A percentile compares a stretch with the other conserved stretches of the same genome.
Conservation (phyloP, 1,140 invertebrate species). For the Conus ventricosus region DNA sequence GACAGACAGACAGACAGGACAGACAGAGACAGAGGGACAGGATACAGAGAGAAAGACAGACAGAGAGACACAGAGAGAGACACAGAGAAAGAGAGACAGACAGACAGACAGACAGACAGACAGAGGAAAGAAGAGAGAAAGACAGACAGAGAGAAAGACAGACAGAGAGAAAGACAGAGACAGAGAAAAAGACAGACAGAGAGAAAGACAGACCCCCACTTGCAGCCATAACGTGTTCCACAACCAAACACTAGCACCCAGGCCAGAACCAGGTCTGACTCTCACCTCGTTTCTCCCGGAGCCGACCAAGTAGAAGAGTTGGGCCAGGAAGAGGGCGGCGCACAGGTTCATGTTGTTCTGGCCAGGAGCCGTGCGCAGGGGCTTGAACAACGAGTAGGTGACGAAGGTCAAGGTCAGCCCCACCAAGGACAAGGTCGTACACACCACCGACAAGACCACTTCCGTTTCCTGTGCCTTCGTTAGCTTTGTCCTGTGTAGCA, state of each 20-base stretch:
- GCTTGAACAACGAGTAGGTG: slow-evolving; percentile 71
- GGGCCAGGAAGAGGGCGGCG: slow-evolving; percentile 72
- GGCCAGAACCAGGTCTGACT: not conserved
- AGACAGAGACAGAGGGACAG: too few relatives aligned
- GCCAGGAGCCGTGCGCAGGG: slow-evolving; percentile 75
- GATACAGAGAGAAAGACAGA: too few relatives aligned
- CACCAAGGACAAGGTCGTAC: slow-evolving; percentile 70
- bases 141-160: too few relatives aligned
- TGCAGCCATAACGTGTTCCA: not conserved
- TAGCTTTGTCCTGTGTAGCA: not conserved
- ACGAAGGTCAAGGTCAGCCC: slow-evolving; percentile 74
- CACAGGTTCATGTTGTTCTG: slow-evolving; percentile 76
- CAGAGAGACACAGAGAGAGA: too few relatives aligned
- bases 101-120: too few relatives aligned
- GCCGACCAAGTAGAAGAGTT: slow-evolving; percentile 74
- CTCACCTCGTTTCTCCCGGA: slow-evolving; percentile 45
- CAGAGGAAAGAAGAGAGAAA: too few relatives aligned
- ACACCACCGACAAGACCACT: slow-evolving; percentile 64
- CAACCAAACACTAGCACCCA: not conserved
- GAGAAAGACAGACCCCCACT: not conserved
- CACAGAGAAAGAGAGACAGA: not conserved
- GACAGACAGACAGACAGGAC: too few relatives aligned
- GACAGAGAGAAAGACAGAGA: too few relatives aligned
- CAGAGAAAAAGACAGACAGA: not conserved
- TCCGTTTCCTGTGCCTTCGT: slow-evolving; percentile 9